Conservation (phyloP, 2,113 vertebrate genomes). For the Cryptotis parvus region DNA sequence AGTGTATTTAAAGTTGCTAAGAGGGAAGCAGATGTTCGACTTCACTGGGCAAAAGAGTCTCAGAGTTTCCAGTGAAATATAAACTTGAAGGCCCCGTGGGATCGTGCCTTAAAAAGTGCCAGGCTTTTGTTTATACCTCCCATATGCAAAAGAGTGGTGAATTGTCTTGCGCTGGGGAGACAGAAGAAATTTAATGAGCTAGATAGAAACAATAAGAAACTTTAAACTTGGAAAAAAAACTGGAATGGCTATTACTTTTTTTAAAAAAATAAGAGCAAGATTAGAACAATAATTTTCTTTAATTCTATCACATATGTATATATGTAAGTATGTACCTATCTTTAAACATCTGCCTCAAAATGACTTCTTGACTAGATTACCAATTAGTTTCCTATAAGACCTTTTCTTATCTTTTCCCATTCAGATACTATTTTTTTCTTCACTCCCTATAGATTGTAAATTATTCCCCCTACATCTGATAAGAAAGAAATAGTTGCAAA, state of each 20-base stretch:
- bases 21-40: slow-evolving; percentile 76
- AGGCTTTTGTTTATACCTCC: slow-evolving; percentile 68
- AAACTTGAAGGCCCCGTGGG: slow-evolving; percentile 65
- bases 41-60: slow-evolving; percentile 62
- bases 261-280: slow-evolving; percentile 25
- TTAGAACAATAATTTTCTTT: slow-evolving; percentile 65
- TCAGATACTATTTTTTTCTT: slow-evolving; percentile 21
- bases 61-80: slow-evolving; percentile 77
- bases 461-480: neutral
- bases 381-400: slow-evolving; percentile 49
- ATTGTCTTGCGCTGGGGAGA: slow-evolving; percentile 61
- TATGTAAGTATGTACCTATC: neutral
- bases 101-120: slow-evolving; percentile 65
- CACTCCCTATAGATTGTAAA: neutral
- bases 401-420: slow-evolving; percentile 46
- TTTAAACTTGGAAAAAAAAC: slow-evolving; percentile 49
- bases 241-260: slow-evolving; percentile 48
- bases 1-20: slow-evolving; percentile 74
- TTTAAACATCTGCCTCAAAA: slow-evolving; percentile 52
- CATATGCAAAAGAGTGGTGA: slow-evolving; percentile 64
- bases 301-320: slow-evolving; percentile 38
- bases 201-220: slow-evolving; percentile 66
- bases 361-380: slow-evolving; percentile 10
- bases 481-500: slow-evolving; percentile 35
- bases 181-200: slow-evolving; percentile 64